These are phyloP conservation scores for Anthopleura xanthogrammica DNA, from an alignment of 92 coral and sea anemone genomes.

Conservation along the genomic window DNA sequence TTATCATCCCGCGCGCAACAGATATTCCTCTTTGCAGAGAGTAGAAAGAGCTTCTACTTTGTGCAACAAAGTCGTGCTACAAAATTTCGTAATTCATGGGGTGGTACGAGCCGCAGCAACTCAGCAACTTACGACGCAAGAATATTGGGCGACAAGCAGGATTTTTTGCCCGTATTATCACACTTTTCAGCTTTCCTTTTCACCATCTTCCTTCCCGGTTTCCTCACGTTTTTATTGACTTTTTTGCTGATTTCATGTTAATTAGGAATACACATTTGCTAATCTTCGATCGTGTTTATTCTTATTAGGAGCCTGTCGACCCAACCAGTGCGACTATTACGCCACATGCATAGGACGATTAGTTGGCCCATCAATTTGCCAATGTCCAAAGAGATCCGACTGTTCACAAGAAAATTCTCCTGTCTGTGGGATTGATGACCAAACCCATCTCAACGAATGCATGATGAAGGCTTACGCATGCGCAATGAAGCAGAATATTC, in stretches of 20 bases:
- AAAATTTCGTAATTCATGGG: no score
- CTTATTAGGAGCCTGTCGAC: conserved; percentile 64
- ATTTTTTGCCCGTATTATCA: no score
- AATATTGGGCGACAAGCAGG: no score
- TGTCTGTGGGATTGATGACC: conserved; percentile 86
- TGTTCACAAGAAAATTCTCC: conserved; percentile 73
- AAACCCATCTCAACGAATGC: conserved; percentile 77
- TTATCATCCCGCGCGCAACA: no score
- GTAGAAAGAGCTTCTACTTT: no score
- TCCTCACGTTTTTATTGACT: neutral
- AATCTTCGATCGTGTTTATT: no score
- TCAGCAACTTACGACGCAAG: no score
- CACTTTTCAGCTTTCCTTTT: neutral
- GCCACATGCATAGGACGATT: conserved; percentile 60
- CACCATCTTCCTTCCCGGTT: neutral
- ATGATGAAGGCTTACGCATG: conserved; percentile 75
- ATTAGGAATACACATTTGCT: no score
- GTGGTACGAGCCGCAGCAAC: no score
- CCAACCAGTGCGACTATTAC: conserved; percentile 56
- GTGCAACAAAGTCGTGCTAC: no score
- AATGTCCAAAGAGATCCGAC: conserved; percentile 69
- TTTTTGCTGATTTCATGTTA: no score
- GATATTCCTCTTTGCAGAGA: no score
- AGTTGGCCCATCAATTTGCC: conserved; percentile 65
- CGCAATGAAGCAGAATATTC: conserved; percentile 48